phyloP scores from a whole-genome alignment of 2,797 vertebrate genomes.

The Avahi laniger region DNA sequence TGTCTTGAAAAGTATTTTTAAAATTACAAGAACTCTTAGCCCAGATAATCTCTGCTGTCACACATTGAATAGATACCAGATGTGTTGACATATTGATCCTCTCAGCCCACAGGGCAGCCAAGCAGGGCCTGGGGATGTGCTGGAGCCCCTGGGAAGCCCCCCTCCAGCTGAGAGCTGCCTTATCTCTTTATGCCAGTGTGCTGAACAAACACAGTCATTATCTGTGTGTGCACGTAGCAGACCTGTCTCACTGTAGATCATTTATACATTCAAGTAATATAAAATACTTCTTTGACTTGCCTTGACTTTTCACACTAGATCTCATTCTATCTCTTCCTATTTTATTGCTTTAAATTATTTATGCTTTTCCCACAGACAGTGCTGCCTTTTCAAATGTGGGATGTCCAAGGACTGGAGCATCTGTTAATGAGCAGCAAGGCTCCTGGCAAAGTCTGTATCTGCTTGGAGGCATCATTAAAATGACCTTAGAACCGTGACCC shows the following conservation, averaged over 20 bases:
- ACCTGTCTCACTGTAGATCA: background rate
- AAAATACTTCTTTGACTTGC: background rate
- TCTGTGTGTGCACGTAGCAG: background rate
- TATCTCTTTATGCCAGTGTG: background rate
- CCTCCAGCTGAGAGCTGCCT: background rate
- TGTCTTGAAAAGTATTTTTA: background rate
- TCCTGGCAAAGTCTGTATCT: background rate
- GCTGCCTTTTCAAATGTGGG: background rate
- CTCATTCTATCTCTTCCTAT: background rate
- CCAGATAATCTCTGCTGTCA: background rate
- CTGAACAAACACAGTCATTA: background rate
- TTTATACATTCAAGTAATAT: background rate
- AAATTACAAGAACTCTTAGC: background rate
- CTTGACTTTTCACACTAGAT: background rate
- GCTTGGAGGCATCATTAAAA: background rate
- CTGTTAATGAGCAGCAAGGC: background rate
- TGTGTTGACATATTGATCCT: background rate
- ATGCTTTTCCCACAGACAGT: background rate
- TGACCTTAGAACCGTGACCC: background rate
- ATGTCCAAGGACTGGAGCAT: background rate
- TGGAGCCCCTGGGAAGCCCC: background rate
- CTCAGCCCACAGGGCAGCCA: background rate
- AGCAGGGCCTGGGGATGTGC: background rate
- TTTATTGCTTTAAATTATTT: background rate
- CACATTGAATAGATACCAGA: background rate